A percentile compares a stretch with the other conserved stretches of the same genome.
phyloP scores from a whole-genome alignment of 2,797 vertebrate genomes.

The Menidia menidia region DNA sequence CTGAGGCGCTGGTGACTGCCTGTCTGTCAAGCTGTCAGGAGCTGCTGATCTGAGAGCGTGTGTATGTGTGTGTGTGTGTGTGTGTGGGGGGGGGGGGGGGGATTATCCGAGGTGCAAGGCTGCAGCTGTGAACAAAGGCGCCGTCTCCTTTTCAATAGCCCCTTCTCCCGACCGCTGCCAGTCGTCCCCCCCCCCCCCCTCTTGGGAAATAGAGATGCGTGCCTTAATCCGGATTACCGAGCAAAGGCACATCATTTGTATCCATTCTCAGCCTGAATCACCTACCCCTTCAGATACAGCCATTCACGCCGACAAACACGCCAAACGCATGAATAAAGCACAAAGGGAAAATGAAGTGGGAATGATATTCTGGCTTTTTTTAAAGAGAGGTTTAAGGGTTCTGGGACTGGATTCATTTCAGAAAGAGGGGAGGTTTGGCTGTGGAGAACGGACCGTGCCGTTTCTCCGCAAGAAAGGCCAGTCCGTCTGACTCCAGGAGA shows the following conservation, averaged over 20 bases:
- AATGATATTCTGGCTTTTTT: conserved; percentile 74
- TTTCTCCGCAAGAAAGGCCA: conserved; percentile 59
- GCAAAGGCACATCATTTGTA: conserved; percentile 75
- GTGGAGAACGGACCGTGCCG: conserved; percentile 56
- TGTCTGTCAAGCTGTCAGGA: conserved; percentile 35
- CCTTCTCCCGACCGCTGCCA: conserved; percentile 25
- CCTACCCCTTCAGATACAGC: conserved; percentile 74
- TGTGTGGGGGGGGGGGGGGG: conserved; percentile 22
- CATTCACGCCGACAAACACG: conserved; percentile 72
- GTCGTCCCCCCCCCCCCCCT: conserved; percentile 49
- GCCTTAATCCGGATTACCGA: conserved; percentile 85
- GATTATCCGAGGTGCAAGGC: conserved; percentile 66
- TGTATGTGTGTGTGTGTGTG: too few relatives aligned
- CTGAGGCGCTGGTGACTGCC: conserved; percentile 32
- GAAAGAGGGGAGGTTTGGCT: conserved; percentile 47
- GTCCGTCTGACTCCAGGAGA: conserved; percentile 59
- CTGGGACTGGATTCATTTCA: conserved; percentile 59
- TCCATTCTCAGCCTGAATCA: conserved; percentile 73
- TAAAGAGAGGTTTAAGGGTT: conserved; percentile 46
- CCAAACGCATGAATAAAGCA: conserved; percentile 77
- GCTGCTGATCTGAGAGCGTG: conserved; percentile 33
- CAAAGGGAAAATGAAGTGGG: conserved; percentile 73
- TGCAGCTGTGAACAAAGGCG: conserved; percentile 80
- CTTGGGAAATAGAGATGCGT: conserved; percentile 79
- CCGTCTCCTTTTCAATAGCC: conserved; percentile 46